Conservation (phyloP, 2,797 vertebrate species). For the Mustela erminea region DNA sequence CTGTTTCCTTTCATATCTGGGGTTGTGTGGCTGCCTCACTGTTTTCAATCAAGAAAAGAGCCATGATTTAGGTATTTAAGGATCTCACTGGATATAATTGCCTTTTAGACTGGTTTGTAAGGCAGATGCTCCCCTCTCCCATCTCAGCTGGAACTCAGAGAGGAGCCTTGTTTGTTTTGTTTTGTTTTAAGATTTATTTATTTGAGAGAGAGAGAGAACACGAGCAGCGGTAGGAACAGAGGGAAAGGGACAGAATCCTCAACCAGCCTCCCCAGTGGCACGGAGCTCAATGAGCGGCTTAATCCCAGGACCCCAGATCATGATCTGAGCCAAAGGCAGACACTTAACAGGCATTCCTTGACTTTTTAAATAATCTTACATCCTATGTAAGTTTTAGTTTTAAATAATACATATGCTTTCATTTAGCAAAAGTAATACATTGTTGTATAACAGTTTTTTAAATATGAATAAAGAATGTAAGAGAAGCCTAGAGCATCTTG, state of each 20-base stretch:
- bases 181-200: neutral
- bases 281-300: fast-evolving
- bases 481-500: neutral
- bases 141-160: neutral
- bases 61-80: neutral
- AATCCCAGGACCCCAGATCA: neutral
- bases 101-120: neutral
- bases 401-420: neutral
- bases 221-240: neutral
- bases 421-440: neutral
- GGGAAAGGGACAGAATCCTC: neutral
- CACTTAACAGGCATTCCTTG: neutral
- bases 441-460: neutral
- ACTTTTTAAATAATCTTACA: neutral
- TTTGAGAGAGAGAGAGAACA: neutral
- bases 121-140: neutral
- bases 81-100: neutral
- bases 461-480: neutral
- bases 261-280: neutral
- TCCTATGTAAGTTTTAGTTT: constrained; percentile 22
- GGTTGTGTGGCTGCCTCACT: constrained; percentile 27
- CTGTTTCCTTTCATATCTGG: constrained; percentile 45
- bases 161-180: neutral
- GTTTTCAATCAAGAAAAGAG: constrained; percentile 57
- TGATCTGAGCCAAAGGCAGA: neutral